phyloP scores from a whole-genome alignment of 1,140 invertebrate species.

The Brachionus koreanus region DNA sequence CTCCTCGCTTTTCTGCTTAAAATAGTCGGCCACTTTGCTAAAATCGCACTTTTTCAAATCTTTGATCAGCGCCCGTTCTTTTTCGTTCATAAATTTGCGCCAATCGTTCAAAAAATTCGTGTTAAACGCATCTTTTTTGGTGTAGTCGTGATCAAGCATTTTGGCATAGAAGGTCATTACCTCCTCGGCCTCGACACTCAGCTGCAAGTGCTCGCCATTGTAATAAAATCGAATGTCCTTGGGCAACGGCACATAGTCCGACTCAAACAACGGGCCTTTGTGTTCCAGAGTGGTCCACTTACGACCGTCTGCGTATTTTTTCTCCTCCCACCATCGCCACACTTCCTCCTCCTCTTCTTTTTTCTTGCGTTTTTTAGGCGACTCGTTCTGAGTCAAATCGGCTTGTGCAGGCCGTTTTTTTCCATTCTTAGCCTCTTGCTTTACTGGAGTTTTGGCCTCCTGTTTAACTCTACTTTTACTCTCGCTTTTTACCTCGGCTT shows the following conservation, averaged over 20 bases:
- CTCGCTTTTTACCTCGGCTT: neutral
- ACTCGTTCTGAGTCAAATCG: conserved; percentile 6
- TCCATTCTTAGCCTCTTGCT: conserved; percentile 7
- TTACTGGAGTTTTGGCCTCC: neutral
- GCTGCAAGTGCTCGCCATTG: conserved; percentile 79
- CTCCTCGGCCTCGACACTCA: conserved; percentile 82
- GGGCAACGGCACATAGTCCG: conserved; percentile 84
- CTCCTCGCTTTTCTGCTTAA: conserved; percentile 73
- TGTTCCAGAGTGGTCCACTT: conserved; percentile 96
- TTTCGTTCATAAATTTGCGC: conserved; percentile 74
- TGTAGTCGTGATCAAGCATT: conserved; percentile 99
- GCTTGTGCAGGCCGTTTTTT: neutral
- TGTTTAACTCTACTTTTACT: neutral
- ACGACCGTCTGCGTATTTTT: conserved; percentile 81
- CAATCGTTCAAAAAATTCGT: conserved; percentile 87
- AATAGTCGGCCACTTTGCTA: conserved; percentile 79
- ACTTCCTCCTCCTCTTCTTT: conserved; percentile 44
- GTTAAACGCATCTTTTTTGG: conserved; percentile 89
- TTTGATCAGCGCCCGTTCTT: conserved; percentile 74
- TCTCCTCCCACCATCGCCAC: conserved; percentile 79
- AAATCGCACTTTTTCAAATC: conserved; percentile 93
- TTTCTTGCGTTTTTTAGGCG: conserved; percentile 34
- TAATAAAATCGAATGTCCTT: conserved; percentile 85
- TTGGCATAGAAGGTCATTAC: conserved; percentile 94
- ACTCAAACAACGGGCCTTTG: conserved; percentile 95